Percentiles rank a stretch among this genome's conserved stretches.
Evolutionary conservation across 2,797 vertebrate genomes (phyloP).

Genomic region (Harpagifer antarcticus): DNA sequence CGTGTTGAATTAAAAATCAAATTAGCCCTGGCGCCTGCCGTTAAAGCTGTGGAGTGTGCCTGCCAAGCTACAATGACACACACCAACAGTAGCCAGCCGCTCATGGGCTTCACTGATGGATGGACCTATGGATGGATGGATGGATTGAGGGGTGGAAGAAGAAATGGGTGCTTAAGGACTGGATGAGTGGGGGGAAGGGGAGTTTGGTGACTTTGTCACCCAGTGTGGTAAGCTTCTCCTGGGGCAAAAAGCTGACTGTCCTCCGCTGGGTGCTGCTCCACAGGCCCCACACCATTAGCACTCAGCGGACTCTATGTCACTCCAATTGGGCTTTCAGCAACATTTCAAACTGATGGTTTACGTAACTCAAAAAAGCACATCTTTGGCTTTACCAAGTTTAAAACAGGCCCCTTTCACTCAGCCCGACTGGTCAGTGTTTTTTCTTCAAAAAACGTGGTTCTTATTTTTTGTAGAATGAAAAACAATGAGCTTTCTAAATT

Average conservation of each 20-base stretch:
- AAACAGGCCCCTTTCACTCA: background rate
- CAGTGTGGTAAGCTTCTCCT: slow-evolving; percentile 57
- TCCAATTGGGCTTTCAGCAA: slow-evolving; percentile 43
- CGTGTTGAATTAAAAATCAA: slow-evolving; percentile 88
- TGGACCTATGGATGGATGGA: slow-evolving; percentile 40
- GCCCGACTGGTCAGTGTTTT: background rate
- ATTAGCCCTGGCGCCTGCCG: slow-evolving; percentile 81
- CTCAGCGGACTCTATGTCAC: slow-evolving; percentile 39
- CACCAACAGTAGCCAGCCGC: slow-evolving; percentile 72
- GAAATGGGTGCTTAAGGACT: slow-evolving; percentile 57
- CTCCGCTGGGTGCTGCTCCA: slow-evolving; percentile 47
- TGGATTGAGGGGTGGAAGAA: slow-evolving; percentile 45
- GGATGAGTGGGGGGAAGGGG: slow-evolving; percentile 27
- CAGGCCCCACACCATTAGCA: slow-evolving; percentile 40
- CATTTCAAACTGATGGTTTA: slow-evolving; percentile 50
- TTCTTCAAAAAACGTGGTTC: no score
- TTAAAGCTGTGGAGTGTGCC: slow-evolving; percentile 71
- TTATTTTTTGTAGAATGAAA: no score
- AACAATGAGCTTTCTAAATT: background rate
- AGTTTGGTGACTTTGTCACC: slow-evolving; percentile 75
- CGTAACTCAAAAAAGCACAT: slow-evolving; percentile 30
- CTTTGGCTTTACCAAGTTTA: slow-evolving; percentile 15
- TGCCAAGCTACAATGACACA: slow-evolving; percentile 77
- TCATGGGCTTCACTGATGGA: slow-evolving; percentile 72
- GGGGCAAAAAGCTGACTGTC: slow-evolving; percentile 44